These are phyloP conservation scores for Dendroctonus valens DNA, from an alignment of 1,140 invertebrate species.

Conservation along the genomic window DNA sequence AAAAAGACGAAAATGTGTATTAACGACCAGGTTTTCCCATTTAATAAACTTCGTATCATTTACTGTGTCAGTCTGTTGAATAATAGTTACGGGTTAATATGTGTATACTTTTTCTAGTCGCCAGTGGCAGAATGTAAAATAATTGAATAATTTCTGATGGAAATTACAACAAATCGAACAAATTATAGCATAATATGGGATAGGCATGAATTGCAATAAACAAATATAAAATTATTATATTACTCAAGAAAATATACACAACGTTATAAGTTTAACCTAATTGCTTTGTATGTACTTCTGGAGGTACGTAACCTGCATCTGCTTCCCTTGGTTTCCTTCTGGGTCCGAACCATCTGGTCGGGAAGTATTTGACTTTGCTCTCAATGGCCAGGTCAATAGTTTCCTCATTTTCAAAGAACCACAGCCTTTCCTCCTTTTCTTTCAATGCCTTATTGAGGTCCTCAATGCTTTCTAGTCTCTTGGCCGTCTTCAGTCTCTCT, in stretches of 20 bases:
- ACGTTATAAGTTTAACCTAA: too few species aligned
- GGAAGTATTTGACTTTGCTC: constrained; percentile 55
- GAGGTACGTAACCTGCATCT: constrained; percentile 67
- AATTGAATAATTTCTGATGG: constrained; percentile 7
- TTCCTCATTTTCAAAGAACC: constrained; percentile 74
- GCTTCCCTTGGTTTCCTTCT: constrained; percentile 50
- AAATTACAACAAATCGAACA: not conserved
- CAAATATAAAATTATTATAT: too few species aligned
- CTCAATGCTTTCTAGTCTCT: constrained; percentile 59
- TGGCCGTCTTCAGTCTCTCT: constrained; percentile 54
- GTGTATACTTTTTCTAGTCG: too few species aligned
- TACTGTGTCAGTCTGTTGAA: too few species aligned
- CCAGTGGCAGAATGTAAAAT: too few species aligned
- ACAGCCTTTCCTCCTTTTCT: constrained; percentile 65
- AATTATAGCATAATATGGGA: too few species aligned
- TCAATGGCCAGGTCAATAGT: constrained; percentile 70
- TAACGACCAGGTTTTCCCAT: too few species aligned
- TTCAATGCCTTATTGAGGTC: constrained; percentile 59
- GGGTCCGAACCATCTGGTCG: constrained; percentile 51
- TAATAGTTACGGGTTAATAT: too few species aligned
- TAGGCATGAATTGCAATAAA: too few species aligned
- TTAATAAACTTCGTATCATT: too few species aligned
- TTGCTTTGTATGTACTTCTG: constrained; percentile 53
- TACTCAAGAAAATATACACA: too few species aligned
- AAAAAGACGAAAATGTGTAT: too few species aligned